Evolutionary conservation across 30 jellyfish, hydroid and myxozoan genomes (phyloP).

Genomic region (Chironex yamaguchii): DNA sequence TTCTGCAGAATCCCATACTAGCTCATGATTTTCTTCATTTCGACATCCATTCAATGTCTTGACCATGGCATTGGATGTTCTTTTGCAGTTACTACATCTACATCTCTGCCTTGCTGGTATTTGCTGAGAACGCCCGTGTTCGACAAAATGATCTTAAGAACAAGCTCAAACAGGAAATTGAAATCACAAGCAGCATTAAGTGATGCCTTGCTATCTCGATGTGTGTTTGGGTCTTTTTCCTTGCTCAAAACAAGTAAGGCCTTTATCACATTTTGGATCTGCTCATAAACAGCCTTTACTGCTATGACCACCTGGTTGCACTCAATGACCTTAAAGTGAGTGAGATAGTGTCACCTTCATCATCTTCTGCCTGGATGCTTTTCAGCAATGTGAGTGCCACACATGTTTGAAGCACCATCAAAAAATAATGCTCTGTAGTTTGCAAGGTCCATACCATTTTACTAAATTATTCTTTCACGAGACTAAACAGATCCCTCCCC

Average conservation of each 20-base stretch:
- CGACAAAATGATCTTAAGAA: constrained; percentile 17
- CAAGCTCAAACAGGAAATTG: constrained; percentile 7
- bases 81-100: constrained; percentile 37
- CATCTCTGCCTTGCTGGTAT: constrained; percentile 16
- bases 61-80: constrained; percentile 50
- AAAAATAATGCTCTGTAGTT: constrained; percentile 41
- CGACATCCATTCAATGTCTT: constrained; percentile 48
- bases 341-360: background rate
- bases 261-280: constrained; percentile 9
- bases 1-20: constrained; percentile 58
- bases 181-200: constrained; percentile 26
- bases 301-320: constrained; percentile 66
- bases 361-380: constrained; percentile 29
- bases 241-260: constrained; percentile 31
- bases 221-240: constrained; percentile 40
- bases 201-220: constrained; percentile 17
- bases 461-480: constrained; percentile 27
- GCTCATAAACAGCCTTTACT: constrained; percentile 46
- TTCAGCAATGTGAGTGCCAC: constrained; percentile 60
- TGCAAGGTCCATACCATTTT: background rate
- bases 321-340: constrained; percentile 51
- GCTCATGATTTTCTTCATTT: constrained; percentile 38
- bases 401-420: constrained; percentile 56
- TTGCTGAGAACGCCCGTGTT: constrained; percentile 15
- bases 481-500: constrained; percentile 25